Evolutionary conservation across 2,113 vertebrate genomes (phyloP), one percentile per base, ranked within the genome.

Genomic region (Aspiorhynchus laticeps): DNA sequence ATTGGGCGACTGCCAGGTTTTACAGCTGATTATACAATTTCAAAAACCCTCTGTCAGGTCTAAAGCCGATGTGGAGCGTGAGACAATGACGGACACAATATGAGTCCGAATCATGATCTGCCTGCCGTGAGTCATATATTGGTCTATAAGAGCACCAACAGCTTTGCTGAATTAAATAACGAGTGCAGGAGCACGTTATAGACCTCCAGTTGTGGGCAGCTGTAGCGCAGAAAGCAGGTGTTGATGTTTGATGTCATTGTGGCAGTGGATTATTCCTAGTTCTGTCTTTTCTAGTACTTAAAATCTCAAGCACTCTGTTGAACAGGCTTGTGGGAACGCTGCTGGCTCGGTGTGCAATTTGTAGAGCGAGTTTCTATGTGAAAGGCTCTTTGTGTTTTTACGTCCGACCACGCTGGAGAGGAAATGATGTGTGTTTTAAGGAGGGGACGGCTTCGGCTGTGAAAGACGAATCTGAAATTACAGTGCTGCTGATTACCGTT

Each of bases 401-500:
- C 19, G 59, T 65, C n/a, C 36, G 2, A 14, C 3, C 1, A 3
- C 24, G 17, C 33, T 38, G 24, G 21, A 61, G 33, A 41, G 33
- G 12, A 80, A 38, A 76, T 87, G 12, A 69, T 75, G 69, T 82
- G 59, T 14, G 2, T 24, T 38, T 77, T 71, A 31, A 56, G 83
- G 33, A 74, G 9, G 36, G 69, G 19, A 5, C 33, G 31, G 74
- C 84, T 53, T 59, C 1, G 56, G 28, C 73, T 65, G n/a, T 83
- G 67, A 77, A 14, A 85, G 69, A 36, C 74, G 63, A 87, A 89
- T 81, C 36, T 41, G 61, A 65, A 81, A 77, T 88, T 79, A 86
- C 85, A 87, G 76, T 73, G 71, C 51, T 19, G 14, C 26, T 91
- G 80, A 90, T 87, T 86, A 80, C 33, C 31, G 17, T 24, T 87